Evolutionary conservation across 53 echinoderm and acorn worm genomes (phyloP).

Genomic region (Astropecten irregularis): DNA sequence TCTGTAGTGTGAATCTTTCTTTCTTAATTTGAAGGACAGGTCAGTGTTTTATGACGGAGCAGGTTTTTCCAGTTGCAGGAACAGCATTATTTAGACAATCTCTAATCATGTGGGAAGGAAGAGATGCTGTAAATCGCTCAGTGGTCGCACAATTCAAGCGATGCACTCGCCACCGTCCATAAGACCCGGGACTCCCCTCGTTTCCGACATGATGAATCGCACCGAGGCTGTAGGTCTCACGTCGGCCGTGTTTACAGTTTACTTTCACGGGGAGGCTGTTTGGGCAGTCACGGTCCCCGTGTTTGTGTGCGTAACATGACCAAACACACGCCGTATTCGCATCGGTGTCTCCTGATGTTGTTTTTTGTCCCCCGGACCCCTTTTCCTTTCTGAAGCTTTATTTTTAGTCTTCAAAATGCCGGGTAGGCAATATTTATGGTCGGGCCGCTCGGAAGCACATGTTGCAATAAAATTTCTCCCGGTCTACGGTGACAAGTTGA

Average conservation of each 20-base stretch:
- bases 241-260: slow-evolving; percentile 43
- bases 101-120: too few relatives aligned
- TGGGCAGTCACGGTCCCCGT: not conserved
- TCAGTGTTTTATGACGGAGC: too few relatives aligned
- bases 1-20: too few relatives aligned
- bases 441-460: slow-evolving; percentile 45
- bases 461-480: slow-evolving; percentile 37
- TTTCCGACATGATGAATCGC: slow-evolving; percentile 10
- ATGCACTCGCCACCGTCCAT: too few relatives aligned
- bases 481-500: slow-evolving; percentile 24
- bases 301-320: not conserved
- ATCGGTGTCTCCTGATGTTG: not conserved
- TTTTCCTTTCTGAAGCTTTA: not conserved
- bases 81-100: too few relatives aligned
- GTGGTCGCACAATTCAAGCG: not conserved
- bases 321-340: slow-evolving; percentile 1
- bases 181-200: too few relatives aligned
- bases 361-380: not conserved
- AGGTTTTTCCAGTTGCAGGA: too few relatives aligned
- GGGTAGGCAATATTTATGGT: slow-evolving; percentile 36
- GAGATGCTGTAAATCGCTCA: slow-evolving; percentile 31
- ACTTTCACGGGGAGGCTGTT: slow-evolving; percentile 35
- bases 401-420: not conserved
- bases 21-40: too few relatives aligned
- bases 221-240: not conserved